Evolutionary conservation across 2,797 vertebrate genomes (phyloP), one percentile per base, ranked within the genome.

Genomic region (Lacerta agilis): DNA sequence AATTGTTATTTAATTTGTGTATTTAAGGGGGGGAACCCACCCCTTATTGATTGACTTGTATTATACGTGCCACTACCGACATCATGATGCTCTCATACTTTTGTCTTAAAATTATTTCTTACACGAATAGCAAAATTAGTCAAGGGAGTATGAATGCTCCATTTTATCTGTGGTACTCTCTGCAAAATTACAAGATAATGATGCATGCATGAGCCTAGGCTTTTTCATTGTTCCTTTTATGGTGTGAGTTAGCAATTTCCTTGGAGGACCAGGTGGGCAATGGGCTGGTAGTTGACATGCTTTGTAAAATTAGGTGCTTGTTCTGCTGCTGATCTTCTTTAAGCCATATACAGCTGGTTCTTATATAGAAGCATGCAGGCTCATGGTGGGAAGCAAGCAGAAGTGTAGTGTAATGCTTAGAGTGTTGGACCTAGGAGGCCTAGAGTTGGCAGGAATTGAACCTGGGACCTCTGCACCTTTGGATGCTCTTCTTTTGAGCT

Each of bases 111-210:
- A 38, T 1, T 80, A 38, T 80, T 64, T 33, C 79, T 38, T 66
- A 38, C 58, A 23, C 41, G 36, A 58, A 58, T 61, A 58, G 7
- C 17, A 58, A 82, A 82, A 82, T 6, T 82, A 43, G 11, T 29
- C 43, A 71, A 13, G 13, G 15, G 2, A 23, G 9, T 15, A 18
- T 33, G 20, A 9, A n/a, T 18, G 36, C n/a, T 72, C 11, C 27
- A 4, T 61, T 58, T 58, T 73, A 72, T 27, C 29, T 83, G 8
- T 72, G 43, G 11, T 73, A 27, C 49, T 81, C 61, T 79, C 69
- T 43, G 38, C 29, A 87, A 75, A 87, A 75, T 81, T 80, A 69
- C 79, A 87, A 23, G 27, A 38, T 81, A 81, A 81, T 81, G 38
- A 45, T 45, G 43, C 11, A 64, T 73, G 33, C 79, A 27, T 73